Evolutionary conservation across 1,140 invertebrate species (phyloP).

Genomic region (Antheraea mylitta): DNA sequence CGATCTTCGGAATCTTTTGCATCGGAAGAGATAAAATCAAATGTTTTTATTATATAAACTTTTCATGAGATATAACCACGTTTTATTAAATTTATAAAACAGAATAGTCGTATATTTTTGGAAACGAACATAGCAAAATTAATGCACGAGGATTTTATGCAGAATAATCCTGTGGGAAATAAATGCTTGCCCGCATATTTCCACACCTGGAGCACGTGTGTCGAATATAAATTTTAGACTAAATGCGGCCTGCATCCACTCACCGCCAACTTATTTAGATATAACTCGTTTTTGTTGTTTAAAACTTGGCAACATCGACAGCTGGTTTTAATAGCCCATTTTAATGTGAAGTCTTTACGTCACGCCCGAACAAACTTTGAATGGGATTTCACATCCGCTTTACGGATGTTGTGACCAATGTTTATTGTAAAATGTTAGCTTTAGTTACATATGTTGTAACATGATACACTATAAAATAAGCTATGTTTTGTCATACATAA

Average conservation of each 20-base stretch:
- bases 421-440: not conserved
- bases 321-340: conserved; percentile 17
- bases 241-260: conserved; percentile 14
- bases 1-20: too few relatives aligned
- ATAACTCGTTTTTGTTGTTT: conserved; percentile 5
- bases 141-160: not conserved
- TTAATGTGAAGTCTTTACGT: conserved; percentile 6
- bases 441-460: not conserved
- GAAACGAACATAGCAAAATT: not conserved
- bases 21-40: too few relatives aligned
- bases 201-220: conserved; percentile 11
- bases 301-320: conserved; percentile 16
- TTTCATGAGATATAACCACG: too few relatives aligned
- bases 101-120: too few relatives aligned
- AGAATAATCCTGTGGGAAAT: conserved; percentile 14
- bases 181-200: conserved; percentile 10
- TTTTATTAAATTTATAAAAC: too few relatives aligned
- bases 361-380: conserved; percentile 6
- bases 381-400: conserved; percentile 6
- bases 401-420: conserved; percentile 9
- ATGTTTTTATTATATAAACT: too few relatives aligned
- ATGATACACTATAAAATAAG: not conserved
- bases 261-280: not conserved
- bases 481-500: not conserved
- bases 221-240: conserved; percentile 13